phyloP scores from a whole-genome alignment of 2,113 vertebrate genomes.

The Notothenia rossii region DNA sequence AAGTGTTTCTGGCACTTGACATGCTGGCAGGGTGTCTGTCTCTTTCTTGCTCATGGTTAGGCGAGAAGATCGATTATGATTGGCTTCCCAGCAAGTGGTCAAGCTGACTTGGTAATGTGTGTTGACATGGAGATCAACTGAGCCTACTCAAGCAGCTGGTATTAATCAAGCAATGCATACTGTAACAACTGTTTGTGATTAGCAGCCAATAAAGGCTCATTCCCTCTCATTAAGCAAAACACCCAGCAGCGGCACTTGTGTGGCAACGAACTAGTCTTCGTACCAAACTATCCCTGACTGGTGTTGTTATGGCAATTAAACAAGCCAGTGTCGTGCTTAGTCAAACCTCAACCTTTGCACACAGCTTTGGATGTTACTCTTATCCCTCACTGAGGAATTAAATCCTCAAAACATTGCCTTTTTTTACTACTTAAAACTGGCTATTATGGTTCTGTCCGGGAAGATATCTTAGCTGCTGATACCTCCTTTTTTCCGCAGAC shows the following conservation, averaged over 20 bases:
- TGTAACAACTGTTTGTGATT: constrained; percentile 58
- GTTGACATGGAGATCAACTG: constrained; percentile 75
- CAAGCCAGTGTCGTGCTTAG: constrained; percentile 17
- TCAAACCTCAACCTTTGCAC: constrained; percentile 32
- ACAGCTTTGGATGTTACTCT: neutral
- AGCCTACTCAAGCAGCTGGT: constrained; percentile 63
- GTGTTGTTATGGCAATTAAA: constrained; percentile 40
- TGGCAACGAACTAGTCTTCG: constrained; percentile 30
- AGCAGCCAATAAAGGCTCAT: constrained; percentile 34
- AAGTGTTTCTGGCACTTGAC: constrained; percentile 68
- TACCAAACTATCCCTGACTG: constrained; percentile 14
- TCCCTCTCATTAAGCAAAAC: constrained; percentile 54
- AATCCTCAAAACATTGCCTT: constrained; percentile 5
- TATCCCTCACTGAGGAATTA: constrained; percentile 13
- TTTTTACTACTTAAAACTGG: neutral
- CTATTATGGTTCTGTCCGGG: neutral
- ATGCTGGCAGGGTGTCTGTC: constrained; percentile 47
- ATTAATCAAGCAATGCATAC: constrained; percentile 75
- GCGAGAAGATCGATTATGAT: constrained; percentile 71
- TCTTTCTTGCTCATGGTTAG: constrained; percentile 16
- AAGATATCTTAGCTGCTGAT: too few species aligned
- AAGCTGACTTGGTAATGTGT: constrained; percentile 68
- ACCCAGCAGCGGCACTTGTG: constrained; percentile 11
- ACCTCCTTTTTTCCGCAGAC: too few species aligned
- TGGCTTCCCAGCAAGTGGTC: constrained; percentile 63